These are phyloP conservation scores for Falco concolor DNA, from an alignment of 2,797 vertebrate species.

Conservation along the genomic window DNA sequence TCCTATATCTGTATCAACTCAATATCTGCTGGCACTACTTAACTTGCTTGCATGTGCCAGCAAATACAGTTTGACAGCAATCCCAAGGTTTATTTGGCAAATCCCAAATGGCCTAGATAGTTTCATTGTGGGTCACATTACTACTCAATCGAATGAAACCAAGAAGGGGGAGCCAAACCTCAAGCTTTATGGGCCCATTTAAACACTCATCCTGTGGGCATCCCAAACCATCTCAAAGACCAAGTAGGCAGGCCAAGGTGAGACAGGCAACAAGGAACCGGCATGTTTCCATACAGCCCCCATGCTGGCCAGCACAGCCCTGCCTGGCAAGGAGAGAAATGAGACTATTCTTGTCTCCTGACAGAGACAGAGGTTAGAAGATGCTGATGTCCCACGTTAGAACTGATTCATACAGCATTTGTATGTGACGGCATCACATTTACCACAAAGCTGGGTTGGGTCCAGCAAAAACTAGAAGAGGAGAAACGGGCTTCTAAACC, in stretches of 20 bases:
- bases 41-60: not conserved
- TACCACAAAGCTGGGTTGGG: not conserved
- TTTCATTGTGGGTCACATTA: constrained; percentile 6
- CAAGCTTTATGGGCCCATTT: constrained; percentile 5
- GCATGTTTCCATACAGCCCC: not conserved
- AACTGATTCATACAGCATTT: not conserved
- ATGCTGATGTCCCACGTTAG: not conserved
- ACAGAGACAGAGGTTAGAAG: not conserved
- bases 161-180: constrained; percentile 45
- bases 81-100: constrained; percentile 25
- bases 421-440: not conserved
- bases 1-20: not conserved
- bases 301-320: not conserved
- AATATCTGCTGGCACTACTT: not conserved
- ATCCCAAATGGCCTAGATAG: not conserved
- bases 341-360: not conserved
- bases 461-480: not conserved
- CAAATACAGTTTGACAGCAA: constrained; percentile 23
- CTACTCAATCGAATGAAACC: not conserved
- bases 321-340: not conserved
- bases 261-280: not conserved
- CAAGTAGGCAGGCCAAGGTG: not conserved
- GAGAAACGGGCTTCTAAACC: not conserved
- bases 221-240: not conserved
- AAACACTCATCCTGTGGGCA: not conserved